Base-by-base conservation (phyloP, 2,888 invertebrate genomes). In the Sycophila texana region DNA sequence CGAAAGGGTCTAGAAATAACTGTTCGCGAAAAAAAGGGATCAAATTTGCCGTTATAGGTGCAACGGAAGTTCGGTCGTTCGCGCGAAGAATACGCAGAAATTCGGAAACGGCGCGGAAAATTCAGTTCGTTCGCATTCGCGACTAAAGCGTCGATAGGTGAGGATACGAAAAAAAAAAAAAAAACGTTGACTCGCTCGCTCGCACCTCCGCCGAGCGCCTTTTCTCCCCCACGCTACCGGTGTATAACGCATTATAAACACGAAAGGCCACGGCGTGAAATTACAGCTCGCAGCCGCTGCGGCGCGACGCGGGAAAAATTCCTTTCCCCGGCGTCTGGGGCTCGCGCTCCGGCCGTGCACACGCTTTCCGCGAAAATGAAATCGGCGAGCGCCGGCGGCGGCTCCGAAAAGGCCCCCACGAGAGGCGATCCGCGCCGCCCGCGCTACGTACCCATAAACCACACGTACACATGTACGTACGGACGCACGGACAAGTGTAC, bases 341-440 rank as follows among this genome's bases (percentile, higher is more conserved):
- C 71, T 47, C 60, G 47, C 49, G 14, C 39, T 20, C 57, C 16
- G 39, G 26, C 13, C n/a, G 26, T 7, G 1, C 39, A 2, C 30
- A 30, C 16, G 14, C 51, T 61, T 72, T 72, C 72, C 72, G 72
- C 72, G 72, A 72, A 72, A 72, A 61, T 72, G 72, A 72, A 72
- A 72, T 72, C 72, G 72, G 49, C 55, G 20, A 18, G 66, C 16
- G 26, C 39, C 39, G 47, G 18, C 47, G 47, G 68, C 49, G 55
- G 12, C n/a, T n/a, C 18, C 57, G 57, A 39, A 63, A 63, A 63
- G 63, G 30, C 61, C 61, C 39, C 39, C 63, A 12, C 30, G n/a
- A 14, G 63, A 63, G 18, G 20, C 65, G 18, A 39, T 63, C 18
- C 65, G 1, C 47, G 12, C 10, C 18, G n/a, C 55, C n/a, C 57